Base-by-base conservation (phyloP, 2,888 invertebrate genomes). In the Thumatha senex region DNA sequence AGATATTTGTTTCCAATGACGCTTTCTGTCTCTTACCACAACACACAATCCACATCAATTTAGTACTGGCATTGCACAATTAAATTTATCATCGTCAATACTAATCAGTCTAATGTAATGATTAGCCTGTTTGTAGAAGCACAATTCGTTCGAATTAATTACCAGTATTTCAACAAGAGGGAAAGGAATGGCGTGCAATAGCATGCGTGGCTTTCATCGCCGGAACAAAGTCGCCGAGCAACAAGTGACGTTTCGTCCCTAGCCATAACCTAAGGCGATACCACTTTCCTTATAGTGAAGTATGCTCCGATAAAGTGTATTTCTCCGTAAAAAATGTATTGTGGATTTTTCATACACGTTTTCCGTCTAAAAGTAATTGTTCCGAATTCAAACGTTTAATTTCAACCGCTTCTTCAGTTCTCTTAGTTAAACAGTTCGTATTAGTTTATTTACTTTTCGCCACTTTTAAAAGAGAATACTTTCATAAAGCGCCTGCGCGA, bases 371-470 rank as follows among this genome's bases (percentile, higher is more conserved):
- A 64, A 61, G 63, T 60, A 58, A 60, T 66, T 59, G 58, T 50
- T 63, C 64, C 58, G 58, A 67, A 67, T 63, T 72, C 66, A 63
- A 65, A 73, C 70, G 56, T 65, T 66, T 58, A 61, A 60, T 67
- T 72, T 66, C 65, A 58, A 67, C 72, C 78, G 72, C 74, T 74
- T 76, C 76, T 78, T 78, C 71, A 74, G 71, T 79, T 76, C 76
- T 74, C 75, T 78, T 78, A 72, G 79, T 80, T n/a, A 85, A 87
- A 85, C 80, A 82, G 72, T 84, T 87, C 79, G 74, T 80, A 75
- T 69, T 78, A 87, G 86, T 89, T 89, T 89, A 90, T 90, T 90
- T 90, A 90, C 88, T 87, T 89, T 88, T 80, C 77, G 77, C 76
- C 79, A 89, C 82, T 90, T 89, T 87, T 83, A 78, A 87, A 88